Percentiles rank a stretch among this genome's conserved stretches.
Conservation (phyloP, 2,113 vertebrate genomes). For the Girardinichthys multiradiatus region DNA sequence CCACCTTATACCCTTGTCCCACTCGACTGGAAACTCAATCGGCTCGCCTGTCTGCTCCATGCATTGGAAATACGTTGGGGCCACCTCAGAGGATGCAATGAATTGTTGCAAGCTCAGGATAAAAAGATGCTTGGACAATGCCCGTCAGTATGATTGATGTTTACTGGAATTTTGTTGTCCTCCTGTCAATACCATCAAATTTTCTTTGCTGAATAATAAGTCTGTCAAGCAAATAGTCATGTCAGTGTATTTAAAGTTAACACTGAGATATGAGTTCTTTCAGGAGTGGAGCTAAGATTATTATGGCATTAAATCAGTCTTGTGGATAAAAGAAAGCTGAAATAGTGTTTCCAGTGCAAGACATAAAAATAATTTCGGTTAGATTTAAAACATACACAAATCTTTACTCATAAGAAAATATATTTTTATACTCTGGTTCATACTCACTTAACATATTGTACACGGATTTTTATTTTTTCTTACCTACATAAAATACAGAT, state of each 20-base stretch:
- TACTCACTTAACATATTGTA: too few species aligned
- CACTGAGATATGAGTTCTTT: constrained; percentile 22
- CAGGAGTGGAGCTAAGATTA: constrained; percentile 18
- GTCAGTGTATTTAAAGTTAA: constrained; percentile 44
- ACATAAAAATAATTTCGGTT: constrained; percentile 1
- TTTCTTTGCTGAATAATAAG: constrained; percentile 59
- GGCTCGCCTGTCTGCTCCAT: constrained; percentile 25
- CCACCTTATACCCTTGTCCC: constrained; percentile 43
- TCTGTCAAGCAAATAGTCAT: constrained; percentile 40
- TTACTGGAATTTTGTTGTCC: constrained; percentile 46
- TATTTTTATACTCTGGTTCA: background rate
- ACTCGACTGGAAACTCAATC: constrained; percentile 21
- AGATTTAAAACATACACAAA: background rate
- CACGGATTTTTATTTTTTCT: too few species aligned
- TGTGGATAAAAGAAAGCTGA: constrained; percentile 5
- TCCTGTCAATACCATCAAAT: constrained; percentile 57
- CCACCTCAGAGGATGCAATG: constrained; percentile 34
- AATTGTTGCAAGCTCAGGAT: constrained; percentile 43
- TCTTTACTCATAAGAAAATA: background rate
- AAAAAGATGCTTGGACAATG: constrained; percentile 38
- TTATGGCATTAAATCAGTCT: constrained; percentile 28
- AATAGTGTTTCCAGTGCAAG: background rate
- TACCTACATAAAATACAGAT: too few species aligned
- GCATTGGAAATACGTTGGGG: constrained; percentile 60
- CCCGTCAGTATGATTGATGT: constrained; percentile 64